Conservation (phyloP, 2,888 invertebrate genomes). For the Drosophila cognata region DNA sequence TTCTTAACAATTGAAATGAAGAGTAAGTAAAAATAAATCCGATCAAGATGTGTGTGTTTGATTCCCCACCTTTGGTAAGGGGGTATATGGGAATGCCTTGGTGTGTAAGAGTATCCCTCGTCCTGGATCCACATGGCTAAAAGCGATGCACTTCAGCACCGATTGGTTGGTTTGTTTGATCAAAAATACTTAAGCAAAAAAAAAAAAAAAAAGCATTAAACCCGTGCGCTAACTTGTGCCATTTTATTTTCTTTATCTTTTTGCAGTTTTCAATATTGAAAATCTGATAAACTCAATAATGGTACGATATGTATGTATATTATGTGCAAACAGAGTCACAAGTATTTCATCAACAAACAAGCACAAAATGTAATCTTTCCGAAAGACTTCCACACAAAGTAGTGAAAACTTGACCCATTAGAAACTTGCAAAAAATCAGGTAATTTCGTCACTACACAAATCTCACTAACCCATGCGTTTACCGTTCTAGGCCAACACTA, state of each 20-base stretch:
- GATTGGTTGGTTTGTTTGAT: conserved; percentile 9
- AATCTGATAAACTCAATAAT: conserved; percentile 58
- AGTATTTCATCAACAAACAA: conserved; percentile 54
- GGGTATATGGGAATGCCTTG: conserved; percentile 70
- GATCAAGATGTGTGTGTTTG: conserved; percentile 80
- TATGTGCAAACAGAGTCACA: conserved; percentile 54
- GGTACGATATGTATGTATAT: conserved; percentile 19
- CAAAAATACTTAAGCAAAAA: conserved; percentile 28
- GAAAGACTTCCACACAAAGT: conserved; percentile 34
- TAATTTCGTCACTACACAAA: conserved; percentile 69
- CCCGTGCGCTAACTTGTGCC: conserved; percentile 74
- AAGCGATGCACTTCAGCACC: conserved; percentile 11
- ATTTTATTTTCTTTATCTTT: conserved; percentile 80
- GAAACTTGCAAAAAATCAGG: conserved; percentile 53
- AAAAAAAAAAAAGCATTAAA: conserved; percentile 40
- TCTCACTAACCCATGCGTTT: conserved; percentile 76
- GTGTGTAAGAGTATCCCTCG: conserved; percentile 22
- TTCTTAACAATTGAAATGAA: conserved; percentile 71
- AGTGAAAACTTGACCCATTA: conserved; percentile 38
- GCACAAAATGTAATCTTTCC: conserved; percentile 36
- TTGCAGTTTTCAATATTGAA: conserved; percentile 82
- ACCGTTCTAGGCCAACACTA: conserved; percentile 79
- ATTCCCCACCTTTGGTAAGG: conserved; percentile 82
- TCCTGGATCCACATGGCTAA: conserved; percentile 25
- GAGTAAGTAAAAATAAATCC: conserved; percentile 81